phyloP scores from a whole-genome alignment of 2,888 invertebrate genomes.

The Caenorhabditis sp. region DNA sequence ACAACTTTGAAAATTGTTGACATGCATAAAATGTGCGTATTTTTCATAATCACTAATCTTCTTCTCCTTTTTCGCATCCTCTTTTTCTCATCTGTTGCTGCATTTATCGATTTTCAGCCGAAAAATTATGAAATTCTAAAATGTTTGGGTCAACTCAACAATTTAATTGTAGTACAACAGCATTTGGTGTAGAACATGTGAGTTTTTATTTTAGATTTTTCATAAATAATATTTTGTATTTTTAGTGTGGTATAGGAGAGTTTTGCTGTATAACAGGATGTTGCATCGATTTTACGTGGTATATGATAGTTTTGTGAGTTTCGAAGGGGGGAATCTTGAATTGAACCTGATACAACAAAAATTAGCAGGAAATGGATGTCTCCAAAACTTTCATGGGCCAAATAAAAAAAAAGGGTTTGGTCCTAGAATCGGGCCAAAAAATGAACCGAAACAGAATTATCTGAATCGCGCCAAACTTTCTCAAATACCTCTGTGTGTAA shows the following conservation, averaged over 20 bases:
- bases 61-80: neutral
- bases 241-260: neutral
- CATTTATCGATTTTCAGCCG: neutral
- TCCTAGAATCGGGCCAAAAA: no score
- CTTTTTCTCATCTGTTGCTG: neutral
- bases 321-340: no score
- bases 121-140: neutral
- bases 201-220: neutral
- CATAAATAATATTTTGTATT: neutral
- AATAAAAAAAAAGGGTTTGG: no score
- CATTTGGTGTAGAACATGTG: neutral
- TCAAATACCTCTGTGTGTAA: no score
- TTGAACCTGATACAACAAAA: no score
- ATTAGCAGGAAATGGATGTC: no score
- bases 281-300: neutral
- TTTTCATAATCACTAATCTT: neutral
- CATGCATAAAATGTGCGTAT: neutral
- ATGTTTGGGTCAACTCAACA: neutral
- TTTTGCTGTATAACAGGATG: neutral
- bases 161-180: neutral
- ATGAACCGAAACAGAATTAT: no score
- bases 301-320: neutral
- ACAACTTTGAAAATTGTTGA: neutral
- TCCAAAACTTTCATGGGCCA: no score
- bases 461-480: no score